Evolutionary conservation across 2,888 invertebrate genomes (phyloP), one percentile per base, ranked within the genome.

Genomic region (Xiphydria camelus): DNA sequence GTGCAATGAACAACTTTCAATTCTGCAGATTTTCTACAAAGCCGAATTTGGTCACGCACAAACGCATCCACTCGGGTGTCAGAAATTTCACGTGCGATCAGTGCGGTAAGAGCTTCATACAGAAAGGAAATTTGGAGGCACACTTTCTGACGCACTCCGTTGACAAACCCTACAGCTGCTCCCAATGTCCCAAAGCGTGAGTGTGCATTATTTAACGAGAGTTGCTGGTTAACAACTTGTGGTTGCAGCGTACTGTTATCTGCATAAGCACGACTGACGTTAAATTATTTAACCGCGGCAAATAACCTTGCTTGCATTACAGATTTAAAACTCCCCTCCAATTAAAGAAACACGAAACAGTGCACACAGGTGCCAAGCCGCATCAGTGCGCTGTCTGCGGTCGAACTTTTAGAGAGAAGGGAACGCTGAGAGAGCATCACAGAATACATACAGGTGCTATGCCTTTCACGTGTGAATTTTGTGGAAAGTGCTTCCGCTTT

Each of bases 371-470:
- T 1, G 75, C 79, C 2, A 84, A 83, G 62, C 82, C 83, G 1
- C 82, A 82, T 62, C 79, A 80, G 59, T 84, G 84, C 57, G 80
- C 82, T 41, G 79, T 81, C 21, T 85, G 85, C 57, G 82, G 82
- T 1, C 73, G 82, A 52, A 78, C 79, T 37, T 85, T 85, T 61
- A 77, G 88, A 6, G 82, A 89, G 50, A 82, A 86, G 40, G 86
- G 87, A 26, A 87, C 89, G 12, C 73, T 89, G 40, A 82, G 85
- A 36, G 86, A 88, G 10, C 89, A 89, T 64, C 83, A 84, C 63
- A 82, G 89, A 20, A 85, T 88, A 9, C 89, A 89, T 55, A 89
- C 89, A 0, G 89, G 89, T 4, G 85, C 84, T 1, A 87, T 88
- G 86, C 89, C 90, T 1, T 87, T 85, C 56, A 80, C 84, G 2